Evolutionary conservation across 2,888 invertebrate genomes (phyloP).

Genomic region (Scaptomyza polygonia): DNA sequence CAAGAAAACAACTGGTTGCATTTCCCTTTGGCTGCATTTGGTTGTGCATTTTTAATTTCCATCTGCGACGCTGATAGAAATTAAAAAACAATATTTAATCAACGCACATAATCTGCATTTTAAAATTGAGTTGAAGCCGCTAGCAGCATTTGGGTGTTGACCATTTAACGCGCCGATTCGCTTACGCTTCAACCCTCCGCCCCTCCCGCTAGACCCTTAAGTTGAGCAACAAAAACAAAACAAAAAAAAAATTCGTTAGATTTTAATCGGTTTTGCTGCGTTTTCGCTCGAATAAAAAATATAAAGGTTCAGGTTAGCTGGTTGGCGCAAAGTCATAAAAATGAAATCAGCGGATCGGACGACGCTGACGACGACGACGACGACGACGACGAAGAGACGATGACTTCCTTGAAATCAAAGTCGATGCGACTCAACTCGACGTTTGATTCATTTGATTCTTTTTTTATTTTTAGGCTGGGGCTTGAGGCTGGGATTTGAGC

Average conservation of each 20-base stretch:
- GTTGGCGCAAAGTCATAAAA: constrained; percentile 48
- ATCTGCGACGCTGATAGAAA: constrained; percentile 55
- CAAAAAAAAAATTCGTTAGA: constrained; percentile 64
- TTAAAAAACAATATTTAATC: constrained; percentile 80
- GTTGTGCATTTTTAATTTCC: constrained; percentile 62
- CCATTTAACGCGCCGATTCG: constrained; percentile 72
- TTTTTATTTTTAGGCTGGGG: constrained; percentile 11
- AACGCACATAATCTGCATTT: constrained; percentile 79
- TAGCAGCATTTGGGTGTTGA: constrained; percentile 70
- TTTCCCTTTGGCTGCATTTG: constrained; percentile 57
- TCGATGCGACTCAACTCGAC: constrained; percentile 53
- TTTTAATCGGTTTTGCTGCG: constrained; percentile 66
- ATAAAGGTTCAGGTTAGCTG: constrained; percentile 45
- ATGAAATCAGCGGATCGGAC: constrained; percentile 62
- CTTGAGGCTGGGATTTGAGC: constrained; percentile 13
- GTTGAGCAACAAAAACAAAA: constrained; percentile 8
- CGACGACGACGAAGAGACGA: constrained; percentile 46
- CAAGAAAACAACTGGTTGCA: constrained; percentile 33
- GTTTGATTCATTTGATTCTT: constrained; percentile 64
- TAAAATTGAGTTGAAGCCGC: constrained; percentile 48
- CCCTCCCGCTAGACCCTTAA: background rate
- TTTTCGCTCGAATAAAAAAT: constrained; percentile 48
- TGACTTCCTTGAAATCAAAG: constrained; percentile 77
- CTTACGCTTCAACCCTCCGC: background rate
- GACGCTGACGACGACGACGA: constrained; percentile 32